Conservation (phyloP, 2,888 invertebrate genomes). For the Omphaloscelis lunosa region DNA sequence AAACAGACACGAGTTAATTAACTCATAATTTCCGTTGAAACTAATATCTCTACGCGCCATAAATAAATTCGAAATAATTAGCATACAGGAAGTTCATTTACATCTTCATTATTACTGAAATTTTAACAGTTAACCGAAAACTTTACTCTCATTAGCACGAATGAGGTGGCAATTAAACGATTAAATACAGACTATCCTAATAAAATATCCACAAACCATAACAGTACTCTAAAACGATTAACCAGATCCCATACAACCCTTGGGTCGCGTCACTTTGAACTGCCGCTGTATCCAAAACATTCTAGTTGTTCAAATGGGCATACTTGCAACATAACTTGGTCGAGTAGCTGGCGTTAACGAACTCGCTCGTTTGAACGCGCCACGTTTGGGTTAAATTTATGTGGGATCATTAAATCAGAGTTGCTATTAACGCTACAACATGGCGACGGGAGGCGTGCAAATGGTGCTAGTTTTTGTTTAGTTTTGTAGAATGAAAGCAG, state of each 20-base stretch:
- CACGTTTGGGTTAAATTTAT: conserved; percentile 73
- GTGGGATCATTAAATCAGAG: conserved; percentile 79
- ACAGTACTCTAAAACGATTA: conserved; percentile 52
- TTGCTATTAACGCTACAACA: conserved; percentile 70
- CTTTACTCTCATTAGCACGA: conserved; percentile 28
- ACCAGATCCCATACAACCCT: conserved; percentile 36
- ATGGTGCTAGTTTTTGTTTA: conserved; percentile 41
- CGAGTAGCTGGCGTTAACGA: conserved; percentile 43
- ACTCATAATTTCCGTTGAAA: background rate
- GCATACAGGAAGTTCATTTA: background rate
- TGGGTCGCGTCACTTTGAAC: conserved; percentile 32
- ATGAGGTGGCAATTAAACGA: conserved; percentile 37
- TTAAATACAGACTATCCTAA: conserved; percentile 48
- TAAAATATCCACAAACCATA: conserved; percentile 37
- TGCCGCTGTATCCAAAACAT: conserved; percentile 21
- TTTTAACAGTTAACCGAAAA: conserved; percentile 18
- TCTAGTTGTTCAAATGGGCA: conserved; percentile 47
- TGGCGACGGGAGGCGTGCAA: conserved; percentile 36
- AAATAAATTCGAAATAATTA: conserved; percentile 1
- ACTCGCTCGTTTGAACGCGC: conserved; percentile 63
- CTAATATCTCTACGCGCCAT: background rate
- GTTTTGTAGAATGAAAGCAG: conserved; percentile 1
- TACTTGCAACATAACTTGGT: conserved; percentile 38
- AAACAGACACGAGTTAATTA: background rate
- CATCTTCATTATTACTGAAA: conserved; percentile 22